Conservation (phyloP, 2,888 invertebrate genomes). For the Phyllotreta cruciferae region DNA sequence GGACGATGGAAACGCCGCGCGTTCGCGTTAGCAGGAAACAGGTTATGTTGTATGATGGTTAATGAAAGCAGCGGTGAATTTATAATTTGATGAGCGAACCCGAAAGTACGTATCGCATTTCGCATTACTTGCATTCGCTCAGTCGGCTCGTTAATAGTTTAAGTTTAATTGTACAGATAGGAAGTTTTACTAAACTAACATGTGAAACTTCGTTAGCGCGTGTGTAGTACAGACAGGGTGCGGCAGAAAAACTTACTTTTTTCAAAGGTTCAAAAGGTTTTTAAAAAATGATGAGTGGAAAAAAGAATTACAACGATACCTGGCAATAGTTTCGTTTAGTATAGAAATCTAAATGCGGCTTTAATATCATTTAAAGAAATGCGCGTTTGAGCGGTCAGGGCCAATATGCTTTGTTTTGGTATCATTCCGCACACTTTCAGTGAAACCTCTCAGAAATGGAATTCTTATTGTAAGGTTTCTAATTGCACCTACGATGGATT, state of each 20-base stretch:
- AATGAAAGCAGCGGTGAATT: conserved; percentile 30
- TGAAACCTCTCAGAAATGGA: conserved; percentile 10
- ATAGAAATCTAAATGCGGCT: too few relatives aligned
- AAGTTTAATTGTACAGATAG: conserved; percentile 36
- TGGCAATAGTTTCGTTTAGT: too few relatives aligned
- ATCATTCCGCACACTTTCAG: conserved; percentile 12
- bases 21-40: neutral
- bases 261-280: too few relatives aligned
- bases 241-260: too few relatives aligned
- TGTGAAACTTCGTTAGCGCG: too few relatives aligned
- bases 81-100: conserved; percentile 35
- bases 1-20: neutral
- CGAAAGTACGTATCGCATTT: conserved; percentile 36
- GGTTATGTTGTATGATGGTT: conserved; percentile 21
- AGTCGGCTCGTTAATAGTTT: conserved; percentile 28
- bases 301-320: too few relatives aligned
- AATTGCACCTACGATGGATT: neutral
- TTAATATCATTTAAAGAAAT: conserved; percentile 10
- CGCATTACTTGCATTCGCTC: conserved; percentile 30
- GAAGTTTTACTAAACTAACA: conserved; percentile 18
- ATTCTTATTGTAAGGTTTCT: conserved; percentile 16
- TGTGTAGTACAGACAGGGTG: too few relatives aligned
- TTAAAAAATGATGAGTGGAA: too few relatives aligned
- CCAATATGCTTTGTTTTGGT: neutral
- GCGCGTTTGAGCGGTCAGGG: neutral